These are phyloP conservation scores for Dolichotis patagonum DNA, from an alignment of 2,113 vertebrate genomes.

Conservation along the genomic window DNA sequence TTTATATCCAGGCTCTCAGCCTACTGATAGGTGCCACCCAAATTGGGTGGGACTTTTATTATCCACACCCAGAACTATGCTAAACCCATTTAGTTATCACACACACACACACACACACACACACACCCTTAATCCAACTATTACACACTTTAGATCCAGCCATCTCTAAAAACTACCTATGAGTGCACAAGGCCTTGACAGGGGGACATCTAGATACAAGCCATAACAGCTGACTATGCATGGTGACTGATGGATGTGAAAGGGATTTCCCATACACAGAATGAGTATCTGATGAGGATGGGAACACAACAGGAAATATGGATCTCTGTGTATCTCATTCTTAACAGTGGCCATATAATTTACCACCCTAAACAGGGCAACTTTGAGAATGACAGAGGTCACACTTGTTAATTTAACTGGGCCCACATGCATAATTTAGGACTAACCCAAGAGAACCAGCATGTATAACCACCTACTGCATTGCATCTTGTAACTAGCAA, in stretches of 20 bases:
- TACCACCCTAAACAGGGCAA: neutral
- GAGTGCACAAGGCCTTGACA: neutral
- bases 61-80: neutral
- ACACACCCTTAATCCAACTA: neutral
- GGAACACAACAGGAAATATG: neutral
- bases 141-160: neutral
- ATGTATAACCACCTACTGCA: neutral
- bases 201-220: neutral
- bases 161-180: neutral
- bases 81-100: neutral
- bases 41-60: neutral
- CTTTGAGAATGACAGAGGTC: neutral
- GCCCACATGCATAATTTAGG: neutral
- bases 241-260: neutral
- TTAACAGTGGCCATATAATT: neutral
- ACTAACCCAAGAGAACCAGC: neutral
- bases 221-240: neutral
- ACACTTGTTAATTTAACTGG: neutral
- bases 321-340: neutral
- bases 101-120: neutral
- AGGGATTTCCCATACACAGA: neutral
- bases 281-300: neutral
- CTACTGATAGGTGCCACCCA: neutral
- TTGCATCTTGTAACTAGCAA: neutral
- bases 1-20: neutral